Conservation (phyloP, 2,797 vertebrate genomes). For the Tympanoctomys barrerae region DNA sequence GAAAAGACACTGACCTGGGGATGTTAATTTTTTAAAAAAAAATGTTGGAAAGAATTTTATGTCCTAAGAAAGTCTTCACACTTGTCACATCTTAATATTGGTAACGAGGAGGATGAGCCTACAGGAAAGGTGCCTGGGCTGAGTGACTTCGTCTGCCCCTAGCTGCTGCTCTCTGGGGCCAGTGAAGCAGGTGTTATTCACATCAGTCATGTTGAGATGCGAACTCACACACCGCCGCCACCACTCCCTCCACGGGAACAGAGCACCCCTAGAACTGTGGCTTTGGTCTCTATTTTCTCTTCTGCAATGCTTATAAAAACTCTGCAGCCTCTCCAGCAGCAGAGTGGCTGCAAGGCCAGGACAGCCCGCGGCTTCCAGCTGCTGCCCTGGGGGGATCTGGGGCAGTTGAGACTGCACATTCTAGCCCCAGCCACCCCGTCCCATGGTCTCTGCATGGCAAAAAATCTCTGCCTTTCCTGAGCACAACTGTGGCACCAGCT, state of each 20-base stretch:
- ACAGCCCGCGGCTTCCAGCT: not conserved
- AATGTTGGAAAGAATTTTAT: not conserved
- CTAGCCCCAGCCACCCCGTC: not conserved
- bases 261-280: not conserved
- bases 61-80: not conserved
- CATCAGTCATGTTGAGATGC: rapidly evolving
- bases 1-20: not conserved
- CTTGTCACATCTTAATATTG: no score
- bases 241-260: not conserved
- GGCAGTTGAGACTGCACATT: not conserved
- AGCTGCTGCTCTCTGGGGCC: not conserved
- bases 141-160: not conserved
- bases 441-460: not conserved
- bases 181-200: not conserved
- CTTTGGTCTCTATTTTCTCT: not conserved
- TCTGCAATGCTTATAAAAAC: not conserved
- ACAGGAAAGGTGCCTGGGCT: not conserved
- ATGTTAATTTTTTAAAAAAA: no score
- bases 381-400: not conserved
- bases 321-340: no score
- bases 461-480: not conserved
- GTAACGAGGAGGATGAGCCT: rapidly evolving
- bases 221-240: no score
- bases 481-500: not conserved
- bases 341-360: not conserved